Conservation (phyloP, 2,888 invertebrate genomes). For the Andrena bucephala region DNA sequence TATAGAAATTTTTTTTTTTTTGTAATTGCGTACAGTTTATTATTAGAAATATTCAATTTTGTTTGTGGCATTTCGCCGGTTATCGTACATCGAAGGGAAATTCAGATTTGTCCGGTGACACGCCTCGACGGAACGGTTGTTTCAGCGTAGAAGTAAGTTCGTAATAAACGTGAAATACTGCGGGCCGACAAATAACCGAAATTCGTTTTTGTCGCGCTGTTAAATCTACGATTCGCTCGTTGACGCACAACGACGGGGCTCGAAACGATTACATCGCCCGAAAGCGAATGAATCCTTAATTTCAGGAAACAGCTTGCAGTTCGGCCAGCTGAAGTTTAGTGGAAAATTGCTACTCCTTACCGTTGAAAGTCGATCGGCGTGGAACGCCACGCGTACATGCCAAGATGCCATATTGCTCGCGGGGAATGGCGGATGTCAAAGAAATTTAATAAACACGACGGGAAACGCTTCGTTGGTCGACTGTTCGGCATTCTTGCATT, state of each 20-base stretch:
- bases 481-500: slow-evolving; percentile 66
- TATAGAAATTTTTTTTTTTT: no score
- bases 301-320: background rate
- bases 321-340: background rate
- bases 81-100: slow-evolving; percentile 27
- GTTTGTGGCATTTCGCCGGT: no score
- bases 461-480: slow-evolving; percentile 53
- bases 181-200: slow-evolving; percentile 27
- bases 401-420: slow-evolving; percentile 46
- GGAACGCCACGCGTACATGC: slow-evolving; percentile 31
- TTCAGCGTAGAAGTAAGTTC: slow-evolving; percentile 22
- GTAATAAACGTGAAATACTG: slow-evolving; percentile 46
- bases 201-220: slow-evolving; percentile 30
- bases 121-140: slow-evolving; percentile 22
- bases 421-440: slow-evolving; percentile 58
- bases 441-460: slow-evolving; percentile 76
- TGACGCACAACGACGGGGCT: background rate
- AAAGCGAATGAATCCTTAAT: background rate
- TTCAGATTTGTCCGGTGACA: slow-evolving; percentile 11
- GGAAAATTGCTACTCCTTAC: background rate
- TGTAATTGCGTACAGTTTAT: no score
- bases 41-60: no score
- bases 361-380: background rate
- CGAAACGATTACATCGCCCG: background rate
- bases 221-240: slow-evolving; percentile 5